Conservation (phyloP, 2,888 invertebrate genomes). For the Pasiphila rectangulata region DNA sequence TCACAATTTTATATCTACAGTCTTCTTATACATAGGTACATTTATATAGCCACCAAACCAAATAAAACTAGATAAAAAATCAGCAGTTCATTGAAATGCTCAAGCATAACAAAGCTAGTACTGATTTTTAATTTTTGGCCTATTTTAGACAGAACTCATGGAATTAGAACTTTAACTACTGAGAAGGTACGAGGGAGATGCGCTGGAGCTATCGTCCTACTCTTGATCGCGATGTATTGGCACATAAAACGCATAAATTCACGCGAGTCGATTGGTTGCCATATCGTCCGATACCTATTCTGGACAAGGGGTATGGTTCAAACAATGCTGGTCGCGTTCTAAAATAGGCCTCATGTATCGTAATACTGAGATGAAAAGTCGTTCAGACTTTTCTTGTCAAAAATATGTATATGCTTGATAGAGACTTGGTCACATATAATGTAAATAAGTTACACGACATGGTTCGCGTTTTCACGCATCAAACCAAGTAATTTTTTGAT, state of each 20-base stretch:
- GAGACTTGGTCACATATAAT: no score
- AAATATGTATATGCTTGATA: no score
- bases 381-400: not conserved
- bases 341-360: constrained; percentile 13
- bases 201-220: no score
- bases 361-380: constrained; percentile 15
- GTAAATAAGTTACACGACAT: no score
- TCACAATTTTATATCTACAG: constrained; percentile 24
- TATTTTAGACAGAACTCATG: constrained; percentile 13
- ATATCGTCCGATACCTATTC: no score
- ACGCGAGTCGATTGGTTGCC: no score
- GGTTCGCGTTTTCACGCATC: no score
- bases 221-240: no score
- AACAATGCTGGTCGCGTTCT: constrained; percentile 6
- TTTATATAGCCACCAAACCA: constrained; percentile 22
- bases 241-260: no score
- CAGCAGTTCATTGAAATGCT: constrained; percentile 19
- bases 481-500: no score
- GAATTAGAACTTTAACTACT: not conserved
- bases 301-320: no score
- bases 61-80: constrained; percentile 16
- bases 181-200: no score
- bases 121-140: constrained; percentile 9
- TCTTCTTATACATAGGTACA: constrained; percentile 23
- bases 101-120: constrained; percentile 18